Base-by-base conservation (phyloP, 1,140 invertebrate species). In the Ephestia elutella region DNA sequence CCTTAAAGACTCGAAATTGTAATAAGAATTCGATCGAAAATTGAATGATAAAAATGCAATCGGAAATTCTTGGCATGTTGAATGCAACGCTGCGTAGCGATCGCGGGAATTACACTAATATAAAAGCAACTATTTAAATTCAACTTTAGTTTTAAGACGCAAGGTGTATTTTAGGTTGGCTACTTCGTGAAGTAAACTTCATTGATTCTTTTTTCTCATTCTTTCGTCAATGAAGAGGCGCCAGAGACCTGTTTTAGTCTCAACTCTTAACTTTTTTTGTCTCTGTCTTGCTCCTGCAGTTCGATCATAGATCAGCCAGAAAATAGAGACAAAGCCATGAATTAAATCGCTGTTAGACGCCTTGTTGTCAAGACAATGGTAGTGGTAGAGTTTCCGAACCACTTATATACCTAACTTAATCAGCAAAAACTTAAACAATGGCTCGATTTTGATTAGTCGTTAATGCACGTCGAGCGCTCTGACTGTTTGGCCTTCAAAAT, bases 151-250 rank as follows among this genome's bases (percentile, higher is more conserved):
- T n/a, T 4, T 17, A 15, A 15, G 13, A 44, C 13, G 10, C n/a
- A 44, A 44, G 3, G 38, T 44, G 2, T 15, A 15, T 44, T 15
- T 44, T 44, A 3, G 7, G 15, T 15, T 44, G n/a, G 15, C 13
- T 10, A 44, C 38, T 32, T 8, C 11, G 11, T 5, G 11, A 11
- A 32, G 9, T 32, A 10, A 17, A 44, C 15, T 44, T 44, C 38
- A 44, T 44, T 44, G 38, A 44, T 44, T 17, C 13, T 44, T 44
- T 44, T 44, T 44, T 44, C 38, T 44, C 38, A 44, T 44, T 44
- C 38, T 44, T 44, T 44, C 13, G 38, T 44, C 38, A 44, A 44
- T 44, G 38, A 44, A 44, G 38, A 15, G 38, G 38, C 38, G 38
- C 38, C 38, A 15, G 7, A 5, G n/a, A 44, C 38, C 15, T 1